Evolutionary conservation across 1,140 invertebrate species (phyloP).

Genomic region (Hestina assimilis): DNA sequence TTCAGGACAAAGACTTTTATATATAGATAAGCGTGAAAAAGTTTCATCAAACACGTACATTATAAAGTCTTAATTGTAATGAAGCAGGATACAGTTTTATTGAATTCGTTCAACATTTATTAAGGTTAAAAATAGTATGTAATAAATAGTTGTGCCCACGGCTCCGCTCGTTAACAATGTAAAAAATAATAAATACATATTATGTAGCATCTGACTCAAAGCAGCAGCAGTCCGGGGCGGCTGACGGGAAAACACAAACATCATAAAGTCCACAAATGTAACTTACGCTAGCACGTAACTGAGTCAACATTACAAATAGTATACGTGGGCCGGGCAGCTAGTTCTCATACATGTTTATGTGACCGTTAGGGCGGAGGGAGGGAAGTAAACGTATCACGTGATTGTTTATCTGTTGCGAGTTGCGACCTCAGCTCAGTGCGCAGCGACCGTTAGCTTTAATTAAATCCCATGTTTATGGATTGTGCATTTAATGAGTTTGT

Average conservation of each 20-base stretch:
- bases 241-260: background rate
- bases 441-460: background rate
- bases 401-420: slow-evolving; percentile 1
- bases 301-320: background rate
- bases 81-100: no score
- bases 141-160: no score
- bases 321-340: background rate
- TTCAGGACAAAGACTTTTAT: no score
- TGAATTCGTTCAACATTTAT: no score
- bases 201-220: no score
- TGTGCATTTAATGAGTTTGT: background rate
- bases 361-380: background rate
- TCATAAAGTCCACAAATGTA: background rate
- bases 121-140: no score
- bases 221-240: no score
- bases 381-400: background rate
- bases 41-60: no score
- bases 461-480: background rate
- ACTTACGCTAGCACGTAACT: background rate
- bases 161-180: no score
- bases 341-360: background rate
- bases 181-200: no score
- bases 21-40: no score
- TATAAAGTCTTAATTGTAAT: no score
- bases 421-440: background rate